A percentile compares a stretch with the other conserved stretches of the same genome.
phyloP scores from a whole-genome alignment of 2,113 vertebrate genomes.

The Paraplagusia blochii region DNA sequence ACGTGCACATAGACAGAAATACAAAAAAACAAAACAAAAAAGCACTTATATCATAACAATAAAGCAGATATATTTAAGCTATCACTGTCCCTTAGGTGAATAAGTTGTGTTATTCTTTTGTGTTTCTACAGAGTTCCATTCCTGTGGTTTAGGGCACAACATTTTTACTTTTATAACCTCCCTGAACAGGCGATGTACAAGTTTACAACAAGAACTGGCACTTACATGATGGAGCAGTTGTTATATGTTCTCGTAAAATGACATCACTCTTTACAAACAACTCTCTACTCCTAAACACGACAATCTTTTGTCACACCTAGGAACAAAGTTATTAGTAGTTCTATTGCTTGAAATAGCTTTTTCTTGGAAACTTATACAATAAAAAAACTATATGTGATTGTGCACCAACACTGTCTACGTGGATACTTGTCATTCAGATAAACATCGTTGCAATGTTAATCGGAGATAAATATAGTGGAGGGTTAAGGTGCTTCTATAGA shows the following conservation, averaged over 20 bases:
- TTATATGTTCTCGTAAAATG: neutral
- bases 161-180: neutral
- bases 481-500: too few relatives aligned
- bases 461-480: too few relatives aligned
- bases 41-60: neutral
- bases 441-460: too few relatives aligned
- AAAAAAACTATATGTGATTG: too few relatives aligned
- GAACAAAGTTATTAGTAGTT: too few relatives aligned
- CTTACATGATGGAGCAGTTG: neutral
- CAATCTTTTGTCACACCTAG: neutral
- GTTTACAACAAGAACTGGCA: neutral
- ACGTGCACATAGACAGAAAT: conserved; percentile 6
- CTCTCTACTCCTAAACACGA: neutral
- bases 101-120: neutral
- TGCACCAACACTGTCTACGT: too few relatives aligned
- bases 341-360: too few relatives aligned
- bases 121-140: conserved; percentile 25
- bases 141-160: conserved; percentile 31
- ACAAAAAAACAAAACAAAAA: conserved; percentile 10
- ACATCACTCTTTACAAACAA: neutral
- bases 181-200: conserved; percentile 1
- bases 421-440: too few relatives aligned
- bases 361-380: too few relatives aligned
- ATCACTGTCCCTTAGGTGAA: neutral
- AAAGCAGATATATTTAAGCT: too few relatives aligned